phyloP scores from a whole-genome alignment of 2,888 invertebrate species.

The Micropterix aruncella region DNA sequence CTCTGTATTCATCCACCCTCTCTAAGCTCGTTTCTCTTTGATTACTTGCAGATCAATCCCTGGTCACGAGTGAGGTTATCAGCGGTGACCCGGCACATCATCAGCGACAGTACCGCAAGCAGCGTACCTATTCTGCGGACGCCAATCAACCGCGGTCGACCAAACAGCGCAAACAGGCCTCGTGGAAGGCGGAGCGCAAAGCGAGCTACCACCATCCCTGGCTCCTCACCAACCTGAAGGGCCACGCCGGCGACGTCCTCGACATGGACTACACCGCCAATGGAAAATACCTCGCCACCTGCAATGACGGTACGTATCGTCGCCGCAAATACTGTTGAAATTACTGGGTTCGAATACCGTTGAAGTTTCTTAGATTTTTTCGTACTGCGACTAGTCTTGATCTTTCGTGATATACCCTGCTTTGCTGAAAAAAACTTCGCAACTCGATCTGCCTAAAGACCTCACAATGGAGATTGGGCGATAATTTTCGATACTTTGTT shows the following conservation, averaged over 20 bases:
- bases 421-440: too few relatives aligned
- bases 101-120: not conserved
- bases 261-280: constrained; percentile 73
- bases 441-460: too few relatives aligned
- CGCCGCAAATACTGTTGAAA: too few relatives aligned
- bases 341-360: too few relatives aligned
- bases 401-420: too few relatives aligned
- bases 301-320: constrained; percentile 61
- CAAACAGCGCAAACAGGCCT: constrained; percentile 22
- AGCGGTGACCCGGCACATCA: not conserved
- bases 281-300: constrained; percentile 73
- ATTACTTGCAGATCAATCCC: constrained; percentile 5
- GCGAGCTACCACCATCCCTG: constrained; percentile 55
- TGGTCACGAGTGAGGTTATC: constrained; percentile 2
- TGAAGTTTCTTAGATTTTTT: too few relatives aligned
- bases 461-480: too few relatives aligned
- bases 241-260: constrained; percentile 61
- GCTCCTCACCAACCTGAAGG: constrained; percentile 68
- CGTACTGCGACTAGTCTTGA: too few relatives aligned
- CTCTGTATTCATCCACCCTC: too few relatives aligned
- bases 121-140: not conserved
- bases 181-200: constrained; percentile 33
- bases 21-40: too few relatives aligned
- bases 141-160: not conserved
- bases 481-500: too few relatives aligned